These are phyloP conservation scores for Mastomys natalensis DNA, from an alignment of 2,113 vertebrate species.

Conservation along the genomic window DNA sequence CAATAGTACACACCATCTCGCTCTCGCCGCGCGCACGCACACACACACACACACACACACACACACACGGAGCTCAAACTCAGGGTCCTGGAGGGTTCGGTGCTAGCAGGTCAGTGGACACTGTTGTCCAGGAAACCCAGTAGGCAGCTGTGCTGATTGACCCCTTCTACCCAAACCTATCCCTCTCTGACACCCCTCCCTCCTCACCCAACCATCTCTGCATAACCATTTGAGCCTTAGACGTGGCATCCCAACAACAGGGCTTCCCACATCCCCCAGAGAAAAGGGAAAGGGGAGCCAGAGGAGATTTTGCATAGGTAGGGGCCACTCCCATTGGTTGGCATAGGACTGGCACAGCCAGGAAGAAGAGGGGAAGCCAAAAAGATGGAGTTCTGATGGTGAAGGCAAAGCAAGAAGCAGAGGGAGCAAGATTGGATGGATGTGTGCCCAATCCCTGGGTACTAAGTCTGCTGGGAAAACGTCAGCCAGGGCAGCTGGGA, in stretches of 20 bases:
- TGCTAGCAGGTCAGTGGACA: neutral
- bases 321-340: neutral
- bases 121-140: neutral
- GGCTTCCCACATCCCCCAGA: neutral
- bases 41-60: neutral
- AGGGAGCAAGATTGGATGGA: neutral
- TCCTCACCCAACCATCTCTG: constrained; percentile 24
- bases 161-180: neutral
- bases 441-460: constrained; percentile 26
- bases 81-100: neutral
- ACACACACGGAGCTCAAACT: neutral
- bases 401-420: constrained; percentile 30
- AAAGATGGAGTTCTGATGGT: neutral
- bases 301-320: constrained; percentile 76
- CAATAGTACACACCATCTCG: constrained; percentile 8
- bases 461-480: constrained; percentile 46
- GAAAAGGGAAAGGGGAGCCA: neutral
- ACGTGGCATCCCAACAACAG: neutral
- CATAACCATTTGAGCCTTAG: neutral
- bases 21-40: neutral
- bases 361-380: neutral
- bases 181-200: neutral
- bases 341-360: neutral
- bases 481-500: constrained; percentile 27
- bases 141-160: neutral